phyloP scores from a whole-genome alignment of 2,113 vertebrate genomes.

The Numida meleagris region DNA sequence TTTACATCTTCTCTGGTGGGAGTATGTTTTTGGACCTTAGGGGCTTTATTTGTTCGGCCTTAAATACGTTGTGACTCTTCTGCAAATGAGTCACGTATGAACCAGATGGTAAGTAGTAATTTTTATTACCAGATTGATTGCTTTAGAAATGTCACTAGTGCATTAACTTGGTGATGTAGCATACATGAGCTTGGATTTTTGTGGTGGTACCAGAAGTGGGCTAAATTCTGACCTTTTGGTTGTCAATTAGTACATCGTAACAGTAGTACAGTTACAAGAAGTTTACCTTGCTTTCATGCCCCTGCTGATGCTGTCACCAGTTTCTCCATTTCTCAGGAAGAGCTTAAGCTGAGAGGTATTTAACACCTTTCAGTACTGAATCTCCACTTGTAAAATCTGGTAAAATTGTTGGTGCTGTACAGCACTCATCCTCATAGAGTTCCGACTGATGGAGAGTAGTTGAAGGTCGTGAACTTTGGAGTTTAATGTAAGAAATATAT shows the following conservation, averaged over 20 bases:
- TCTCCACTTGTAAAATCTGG: background rate
- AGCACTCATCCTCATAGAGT: background rate
- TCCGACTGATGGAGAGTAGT: background rate
- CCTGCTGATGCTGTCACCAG: background rate
- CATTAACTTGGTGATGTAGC: background rate
- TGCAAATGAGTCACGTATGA: background rate
- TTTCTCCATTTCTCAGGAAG: background rate
- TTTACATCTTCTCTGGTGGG: background rate
- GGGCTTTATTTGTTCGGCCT: background rate
- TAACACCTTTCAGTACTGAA: background rate
- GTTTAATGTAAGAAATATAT: background rate
- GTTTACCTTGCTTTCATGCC: background rate
- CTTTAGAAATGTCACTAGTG: background rate
- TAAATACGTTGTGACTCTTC: rapidly evolving
- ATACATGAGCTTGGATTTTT: background rate
- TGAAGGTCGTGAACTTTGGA: background rate
- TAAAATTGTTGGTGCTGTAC: background rate
- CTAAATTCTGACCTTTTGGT: background rate
- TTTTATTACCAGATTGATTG: background rate
- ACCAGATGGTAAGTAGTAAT: background rate
- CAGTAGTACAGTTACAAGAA: background rate
- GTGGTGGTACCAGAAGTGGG: background rate
- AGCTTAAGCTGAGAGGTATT: background rate
- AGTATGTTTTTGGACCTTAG: background rate
- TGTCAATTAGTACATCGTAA: background rate